Percentiles rank a stretch among this genome's conserved stretches.
Conservation (phyloP, 2,888 invertebrate species). For the Eulithis prunata region DNA sequence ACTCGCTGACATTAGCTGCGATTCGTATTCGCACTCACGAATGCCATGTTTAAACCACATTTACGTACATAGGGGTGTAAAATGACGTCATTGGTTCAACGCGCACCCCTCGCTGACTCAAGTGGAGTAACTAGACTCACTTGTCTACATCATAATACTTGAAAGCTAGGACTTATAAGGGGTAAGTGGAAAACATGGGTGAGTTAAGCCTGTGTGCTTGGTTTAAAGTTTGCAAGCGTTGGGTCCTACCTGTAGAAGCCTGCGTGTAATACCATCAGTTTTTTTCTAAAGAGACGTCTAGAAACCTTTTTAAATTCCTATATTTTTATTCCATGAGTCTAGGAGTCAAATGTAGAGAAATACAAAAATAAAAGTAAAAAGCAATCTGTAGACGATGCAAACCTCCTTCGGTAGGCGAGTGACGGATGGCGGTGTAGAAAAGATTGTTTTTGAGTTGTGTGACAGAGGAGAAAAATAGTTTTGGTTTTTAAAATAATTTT, state of each 20-base stretch:
- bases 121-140: slow-evolving; percentile 37
- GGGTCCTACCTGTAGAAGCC: neutral
- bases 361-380: no score
- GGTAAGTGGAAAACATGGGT: slow-evolving; percentile 18
- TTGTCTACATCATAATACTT: slow-evolving; percentile 36
- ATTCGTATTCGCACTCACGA: slow-evolving; percentile 57
- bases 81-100: slow-evolving; percentile 76
- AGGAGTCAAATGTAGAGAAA: no score
- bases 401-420: no score
- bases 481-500: no score
- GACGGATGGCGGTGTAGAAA: no score
- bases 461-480: no score
- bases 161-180: slow-evolving; percentile 27
- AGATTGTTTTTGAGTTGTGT: no score
- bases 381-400: no score
- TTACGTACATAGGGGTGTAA: slow-evolving; percentile 54
- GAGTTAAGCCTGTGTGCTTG: slow-evolving; percentile 12
- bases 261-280: neutral
- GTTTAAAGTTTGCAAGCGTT: neutral
- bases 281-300: no score
- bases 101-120: slow-evolving; percentile 61
- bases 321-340: no score
- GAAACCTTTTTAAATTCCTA: no score
- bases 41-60: slow-evolving; percentile 55
- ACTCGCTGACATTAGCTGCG: slow-evolving; percentile 46